Evolutionary conservation across 2,888 invertebrate genomes (phyloP).

Genomic region (Seladonia tumulorum): DNA sequence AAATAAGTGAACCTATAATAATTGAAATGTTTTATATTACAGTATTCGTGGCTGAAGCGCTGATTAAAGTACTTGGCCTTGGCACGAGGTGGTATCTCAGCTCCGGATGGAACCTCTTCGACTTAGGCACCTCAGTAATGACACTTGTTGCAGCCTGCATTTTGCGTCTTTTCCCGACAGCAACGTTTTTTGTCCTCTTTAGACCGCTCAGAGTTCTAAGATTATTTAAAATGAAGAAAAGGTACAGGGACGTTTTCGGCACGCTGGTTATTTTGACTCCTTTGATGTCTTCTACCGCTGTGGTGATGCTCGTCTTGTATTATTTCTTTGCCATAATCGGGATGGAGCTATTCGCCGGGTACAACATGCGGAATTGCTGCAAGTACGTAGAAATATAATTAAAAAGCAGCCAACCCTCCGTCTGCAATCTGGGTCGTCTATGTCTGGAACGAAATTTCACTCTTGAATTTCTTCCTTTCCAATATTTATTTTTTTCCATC

Average conservation of each 20-base stretch:
- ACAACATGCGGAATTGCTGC: slow-evolving; percentile 93
- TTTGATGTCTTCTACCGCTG: slow-evolving; percentile 93
- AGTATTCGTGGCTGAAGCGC: slow-evolving; percentile 92
- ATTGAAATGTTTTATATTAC: slow-evolving; percentile 70
- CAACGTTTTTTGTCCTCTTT: slow-evolving; percentile 90
- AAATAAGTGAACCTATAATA: background rate
- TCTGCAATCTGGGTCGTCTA: background rate
- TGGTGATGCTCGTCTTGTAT: slow-evolving; percentile 93
- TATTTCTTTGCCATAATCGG: slow-evolving; percentile 96
- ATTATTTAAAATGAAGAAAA: slow-evolving; percentile 91
- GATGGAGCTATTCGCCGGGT: slow-evolving; percentile 93
- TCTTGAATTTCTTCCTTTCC: too few relatives aligned
- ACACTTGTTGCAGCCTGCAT: slow-evolving; percentile 89
- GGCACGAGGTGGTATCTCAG: slow-evolving; percentile 90
- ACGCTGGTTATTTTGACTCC: slow-evolving; percentile 92
- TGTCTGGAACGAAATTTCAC: background rate
- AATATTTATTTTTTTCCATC: background rate
- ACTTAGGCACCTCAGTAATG: slow-evolving; percentile 89
- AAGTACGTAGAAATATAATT: slow-evolving; percentile 86
- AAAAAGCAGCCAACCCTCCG: background rate
- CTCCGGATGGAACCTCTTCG: slow-evolving; percentile 95
- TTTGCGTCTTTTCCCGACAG: slow-evolving; percentile 88
- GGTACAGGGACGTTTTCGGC: slow-evolving; percentile 93
- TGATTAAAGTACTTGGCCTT: slow-evolving; percentile 89
- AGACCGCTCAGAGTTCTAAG: slow-evolving; percentile 89